Conservation (phyloP, 64 coral and sea anemone genomes). For the Pachyseris speciosa region DNA sequence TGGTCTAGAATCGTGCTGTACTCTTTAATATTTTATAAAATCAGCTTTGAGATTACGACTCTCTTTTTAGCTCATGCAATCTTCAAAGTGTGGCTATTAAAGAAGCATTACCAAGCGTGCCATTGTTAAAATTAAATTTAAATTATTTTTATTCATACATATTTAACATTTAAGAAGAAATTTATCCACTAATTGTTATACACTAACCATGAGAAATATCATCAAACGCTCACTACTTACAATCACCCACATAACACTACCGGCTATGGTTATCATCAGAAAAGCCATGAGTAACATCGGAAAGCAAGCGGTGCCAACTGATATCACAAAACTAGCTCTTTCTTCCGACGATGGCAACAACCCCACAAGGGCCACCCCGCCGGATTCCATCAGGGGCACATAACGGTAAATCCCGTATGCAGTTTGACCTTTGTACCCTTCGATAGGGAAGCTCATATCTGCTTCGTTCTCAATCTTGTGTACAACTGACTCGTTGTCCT, state of each 20-base stretch:
- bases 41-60: no score
- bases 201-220: no score
- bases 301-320: background rate
- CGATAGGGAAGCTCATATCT: background rate
- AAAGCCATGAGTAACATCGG: background rate
- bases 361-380: background rate
- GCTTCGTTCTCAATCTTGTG: slow-evolving; percentile 4
- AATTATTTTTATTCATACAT: no score
- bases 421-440: slow-evolving; percentile 3
- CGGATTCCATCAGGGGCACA: slow-evolving; percentile 3
- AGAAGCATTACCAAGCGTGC: no score
- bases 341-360: background rate
- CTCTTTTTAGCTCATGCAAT: no score
- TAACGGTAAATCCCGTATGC: slow-evolving; percentile 12
- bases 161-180: no score
- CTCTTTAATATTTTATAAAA: no score
- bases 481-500: background rate
- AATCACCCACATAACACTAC: background rate
- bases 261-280: background rate
- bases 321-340: background rate
- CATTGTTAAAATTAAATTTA: no score
- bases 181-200: no score
- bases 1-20: no score
- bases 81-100: no score
- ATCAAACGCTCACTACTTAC: slow-evolving; percentile 5